Base-by-base conservation (phyloP, 2,113 vertebrate genomes). In the Calonectris borealis region DNA sequence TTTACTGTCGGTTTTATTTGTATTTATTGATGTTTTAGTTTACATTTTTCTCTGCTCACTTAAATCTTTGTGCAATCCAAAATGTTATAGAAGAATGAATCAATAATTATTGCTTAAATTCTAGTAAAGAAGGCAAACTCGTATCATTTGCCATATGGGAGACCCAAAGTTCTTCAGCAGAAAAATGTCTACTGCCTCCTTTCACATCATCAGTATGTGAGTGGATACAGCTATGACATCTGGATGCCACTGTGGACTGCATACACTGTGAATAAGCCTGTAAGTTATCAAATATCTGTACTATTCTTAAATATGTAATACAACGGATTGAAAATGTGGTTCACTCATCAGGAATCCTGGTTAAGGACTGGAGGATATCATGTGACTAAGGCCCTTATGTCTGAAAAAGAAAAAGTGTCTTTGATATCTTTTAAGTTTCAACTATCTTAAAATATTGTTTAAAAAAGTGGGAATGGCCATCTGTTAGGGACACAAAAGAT, bases 191-290 rank as follows among this genome's bases (percentile, higher is more conserved):
- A 99, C 97, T 99, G 99, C 88, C 68, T 99, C 16, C 99, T 99
- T 51, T 77, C 97, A 44, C 99, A 99, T 9, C 90, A 96, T 15
- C 98, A 96, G 8, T 99, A 98, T 58, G 83, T 99, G 97, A 99
- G 96, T n/a, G 99, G 94, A 57, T 99, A 98, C 94, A 99, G 98
- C 80, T 81, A 94, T 26, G 54, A 87, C 4, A 81, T 96, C 38
- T 58, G 86, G 87, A 99, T 99, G 98, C 99, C 99, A 2, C 76
- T 99, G 83, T 99, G 99, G 99, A 99, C 96, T 84, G 98, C 99
- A 25, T 99, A 99, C 93, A 99, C 98, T 11, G 11, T 99, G n/a
- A 76, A 96, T 31, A 98, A 96, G 38, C 95, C 97, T 13, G 99
- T 99, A 90, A 94, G 99, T 96, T 75, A 32, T 13, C 68, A 83